phyloP scores from a whole-genome alignment of 2,888 invertebrate genomes.

The Diaprepes abbreviatus region DNA sequence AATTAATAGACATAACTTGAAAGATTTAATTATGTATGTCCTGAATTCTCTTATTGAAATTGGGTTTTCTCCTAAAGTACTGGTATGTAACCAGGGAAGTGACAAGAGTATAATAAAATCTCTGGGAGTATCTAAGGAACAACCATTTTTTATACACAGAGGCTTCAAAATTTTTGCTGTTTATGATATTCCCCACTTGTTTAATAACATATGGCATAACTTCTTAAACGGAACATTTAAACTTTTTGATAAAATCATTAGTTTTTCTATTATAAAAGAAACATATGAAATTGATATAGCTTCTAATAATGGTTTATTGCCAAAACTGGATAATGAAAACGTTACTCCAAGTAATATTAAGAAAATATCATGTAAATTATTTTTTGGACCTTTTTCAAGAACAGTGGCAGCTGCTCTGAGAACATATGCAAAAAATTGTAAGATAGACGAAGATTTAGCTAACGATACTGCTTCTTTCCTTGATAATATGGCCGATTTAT shows the following conservation, averaged over 20 bases:
- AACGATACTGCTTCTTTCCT: too few relatives aligned
- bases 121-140: neutral
- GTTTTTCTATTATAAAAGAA: neutral
- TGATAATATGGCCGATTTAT: too few relatives aligned
- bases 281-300: neutral
- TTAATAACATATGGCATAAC: neutral
- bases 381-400: neutral
- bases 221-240: neutral
- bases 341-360: constrained; percentile 9
- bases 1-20: neutral
- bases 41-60: neutral
- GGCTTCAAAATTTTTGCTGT: neutral
- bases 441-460: too few relatives aligned
- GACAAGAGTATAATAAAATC: neutral
- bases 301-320: neutral
- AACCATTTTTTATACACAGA: neutral
- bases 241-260: neutral
- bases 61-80: neutral
- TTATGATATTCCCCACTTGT: neutral
- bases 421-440: neutral
- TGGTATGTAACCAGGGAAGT: constrained; percentile 1
- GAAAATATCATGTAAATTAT: neutral
- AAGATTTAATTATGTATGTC: neutral
- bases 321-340: neutral
- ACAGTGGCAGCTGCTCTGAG: constrained; percentile 1